phyloP scores from a whole-genome alignment of 2,888 invertebrate genomes.

The Hetaerina titia region DNA sequence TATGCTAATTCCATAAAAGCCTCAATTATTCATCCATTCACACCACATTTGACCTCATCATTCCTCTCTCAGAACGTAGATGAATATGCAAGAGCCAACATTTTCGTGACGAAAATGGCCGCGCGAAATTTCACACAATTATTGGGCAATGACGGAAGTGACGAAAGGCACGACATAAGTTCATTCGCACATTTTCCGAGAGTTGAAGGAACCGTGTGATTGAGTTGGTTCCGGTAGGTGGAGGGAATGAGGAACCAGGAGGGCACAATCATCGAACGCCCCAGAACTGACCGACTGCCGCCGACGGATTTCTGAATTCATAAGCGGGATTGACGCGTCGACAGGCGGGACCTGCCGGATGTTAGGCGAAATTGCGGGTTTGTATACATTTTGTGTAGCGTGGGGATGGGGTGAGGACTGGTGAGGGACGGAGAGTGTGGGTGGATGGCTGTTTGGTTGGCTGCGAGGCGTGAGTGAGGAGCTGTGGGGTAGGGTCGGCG shows the following conservation, averaged over 20 bases:
- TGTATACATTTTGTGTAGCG: slow-evolving; percentile 40
- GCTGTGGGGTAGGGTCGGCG: not conserved
- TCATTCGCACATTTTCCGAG: not conserved
- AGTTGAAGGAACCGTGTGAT: not conserved
- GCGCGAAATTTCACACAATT: not conserved
- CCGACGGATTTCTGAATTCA: slow-evolving; percentile 33
- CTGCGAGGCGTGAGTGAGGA: not conserved
- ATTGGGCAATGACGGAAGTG: not conserved
- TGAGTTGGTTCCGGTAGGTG: not conserved
- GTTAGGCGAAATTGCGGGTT: slow-evolving; percentile 54
- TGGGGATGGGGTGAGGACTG: not conserved
- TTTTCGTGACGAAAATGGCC: not conserved
- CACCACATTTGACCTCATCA: not conserved
- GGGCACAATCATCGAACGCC: not conserved
- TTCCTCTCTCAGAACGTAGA: not conserved
- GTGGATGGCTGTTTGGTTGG: not conserved
- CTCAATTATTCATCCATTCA: slow-evolving; percentile 19
- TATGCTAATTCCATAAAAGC: slow-evolving; percentile 14
- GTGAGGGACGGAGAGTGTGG: not conserved
- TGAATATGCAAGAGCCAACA: slow-evolving; percentile 11
- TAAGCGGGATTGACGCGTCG: slow-evolving; percentile 49
- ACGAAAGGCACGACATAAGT: slow-evolving; percentile 4
- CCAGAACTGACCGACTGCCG: not conserved
- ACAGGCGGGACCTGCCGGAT: slow-evolving; percentile 47
- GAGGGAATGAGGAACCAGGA: not conserved